Evolutionary conservation across 2,888 invertebrate genomes (phyloP).

Genomic region (Monochamus alternatus): DNA sequence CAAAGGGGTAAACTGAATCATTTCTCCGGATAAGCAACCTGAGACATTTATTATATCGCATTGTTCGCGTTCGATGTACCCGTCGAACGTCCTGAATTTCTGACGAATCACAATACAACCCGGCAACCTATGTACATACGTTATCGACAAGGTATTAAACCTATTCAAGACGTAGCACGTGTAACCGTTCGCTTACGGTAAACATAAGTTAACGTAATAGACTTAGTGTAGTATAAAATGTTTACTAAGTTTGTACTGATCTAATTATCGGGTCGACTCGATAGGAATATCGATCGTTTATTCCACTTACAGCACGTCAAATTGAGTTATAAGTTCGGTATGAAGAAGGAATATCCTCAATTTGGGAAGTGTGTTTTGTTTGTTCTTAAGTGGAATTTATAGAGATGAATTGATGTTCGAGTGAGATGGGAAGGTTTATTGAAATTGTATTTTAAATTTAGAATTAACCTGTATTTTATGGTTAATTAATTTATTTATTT

Average conservation of each 20-base stretch:
- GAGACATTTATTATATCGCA: no score
- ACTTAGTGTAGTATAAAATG: conserved; percentile 31
- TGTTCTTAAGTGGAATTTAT: neutral
- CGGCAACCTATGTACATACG: neutral
- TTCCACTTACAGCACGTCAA: conserved; percentile 25
- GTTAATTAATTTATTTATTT: no score
- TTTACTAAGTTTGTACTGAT: conserved; percentile 34
- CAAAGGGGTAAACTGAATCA: no score
- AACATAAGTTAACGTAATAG: conserved; percentile 39
- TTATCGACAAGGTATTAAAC: conserved; percentile 27
- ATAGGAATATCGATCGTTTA: conserved; percentile 34
- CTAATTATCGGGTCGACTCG: conserved; percentile 30
- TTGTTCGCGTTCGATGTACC: no score
- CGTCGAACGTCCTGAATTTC: no score
- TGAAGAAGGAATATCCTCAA: neutral
- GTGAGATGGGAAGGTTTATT: no score
- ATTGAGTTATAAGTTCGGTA: conserved; percentile 27
- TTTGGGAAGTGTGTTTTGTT: conserved; percentile 23
- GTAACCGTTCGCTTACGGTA: conserved; percentile 15
- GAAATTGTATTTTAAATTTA: no score
- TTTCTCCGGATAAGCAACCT: no score
- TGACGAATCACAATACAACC: neutral
- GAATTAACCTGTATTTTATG: no score
- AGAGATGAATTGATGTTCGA: no score
- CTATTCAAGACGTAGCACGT: conserved; percentile 35